Conservation (phyloP, 2,797 vertebrate species). For the Sebastes hopkinsi region DNA sequence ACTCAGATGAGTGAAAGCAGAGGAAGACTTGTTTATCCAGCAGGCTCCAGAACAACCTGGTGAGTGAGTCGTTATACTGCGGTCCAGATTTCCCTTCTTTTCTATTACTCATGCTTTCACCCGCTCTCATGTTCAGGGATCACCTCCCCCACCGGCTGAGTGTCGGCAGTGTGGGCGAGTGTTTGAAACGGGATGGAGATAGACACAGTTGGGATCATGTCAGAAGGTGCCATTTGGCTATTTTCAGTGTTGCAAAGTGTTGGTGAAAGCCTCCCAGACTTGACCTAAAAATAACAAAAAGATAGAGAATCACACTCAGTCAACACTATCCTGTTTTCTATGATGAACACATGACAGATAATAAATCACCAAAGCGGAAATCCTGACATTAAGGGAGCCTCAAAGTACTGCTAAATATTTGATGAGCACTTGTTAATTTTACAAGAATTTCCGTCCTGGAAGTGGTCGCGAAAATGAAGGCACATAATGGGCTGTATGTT, state of each 20-base stretch:
- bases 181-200: constrained; percentile 74
- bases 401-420: constrained; percentile 68
- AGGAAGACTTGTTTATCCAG: constrained; percentile 34
- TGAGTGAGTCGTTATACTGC: constrained; percentile 32
- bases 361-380: constrained; percentile 19
- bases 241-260: constrained; percentile 53
- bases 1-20: constrained; percentile 48
- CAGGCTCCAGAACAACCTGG: constrained; percentile 41
- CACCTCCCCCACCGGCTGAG: constrained; percentile 56
- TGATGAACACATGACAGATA: constrained; percentile 11
- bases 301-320: background rate
- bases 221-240: constrained; percentile 52
- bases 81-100: constrained; percentile 35
- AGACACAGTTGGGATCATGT: constrained; percentile 71
- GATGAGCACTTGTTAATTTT: constrained; percentile 62
- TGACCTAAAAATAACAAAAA: constrained; percentile 53
- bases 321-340: constrained; percentile 1
- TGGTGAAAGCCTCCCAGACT: constrained; percentile 49
- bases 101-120: constrained; percentile 55
- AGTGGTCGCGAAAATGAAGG: constrained; percentile 44
- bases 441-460: constrained; percentile 58
- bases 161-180: constrained; percentile 59
- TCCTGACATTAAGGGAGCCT: constrained; percentile 30
- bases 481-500: constrained; percentile 40
- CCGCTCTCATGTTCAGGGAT: constrained; percentile 68